These are phyloP conservation scores for Trachelus troglodyta DNA, from an alignment of 2,888 invertebrate species.

Conservation along the genomic window DNA sequence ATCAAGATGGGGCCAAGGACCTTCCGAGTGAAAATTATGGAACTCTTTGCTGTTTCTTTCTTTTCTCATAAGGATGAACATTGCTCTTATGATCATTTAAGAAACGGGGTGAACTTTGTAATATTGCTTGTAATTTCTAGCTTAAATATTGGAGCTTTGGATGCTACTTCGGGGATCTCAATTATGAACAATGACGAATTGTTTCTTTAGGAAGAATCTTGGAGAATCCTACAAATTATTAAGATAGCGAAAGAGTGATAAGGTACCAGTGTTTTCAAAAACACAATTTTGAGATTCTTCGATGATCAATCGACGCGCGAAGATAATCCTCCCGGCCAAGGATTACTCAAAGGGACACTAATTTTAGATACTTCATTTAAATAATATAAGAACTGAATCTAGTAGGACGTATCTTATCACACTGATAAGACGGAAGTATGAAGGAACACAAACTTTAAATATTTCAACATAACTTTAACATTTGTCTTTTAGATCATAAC, in stretches of 20 bases:
- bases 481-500: neutral
- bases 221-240: neutral
- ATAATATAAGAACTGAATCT: neutral
- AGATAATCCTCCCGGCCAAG: neutral
- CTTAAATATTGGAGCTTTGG: slow-evolving; percentile 6
- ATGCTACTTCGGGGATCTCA: slow-evolving; percentile 3
- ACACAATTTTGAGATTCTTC: neutral
- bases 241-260: neutral
- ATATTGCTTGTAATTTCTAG: neutral
- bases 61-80: slow-evolving; percentile 1
- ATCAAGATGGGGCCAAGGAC: slow-evolving; percentile 60
- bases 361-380: neutral
- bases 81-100: neutral
- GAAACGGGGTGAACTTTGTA: neutral
- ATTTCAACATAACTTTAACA: neutral
- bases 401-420: neutral
- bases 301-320: neutral
- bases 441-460: neutral
- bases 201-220: neutral
- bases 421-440: neutral
- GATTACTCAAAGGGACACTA: neutral
- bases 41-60: neutral
- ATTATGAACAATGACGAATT: neutral
- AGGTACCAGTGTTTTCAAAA: neutral
- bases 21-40: slow-evolving; percentile 41